phyloP scores from a whole-genome alignment of 2,888 invertebrate genomes.

The Rhagonycha fulva region DNA sequence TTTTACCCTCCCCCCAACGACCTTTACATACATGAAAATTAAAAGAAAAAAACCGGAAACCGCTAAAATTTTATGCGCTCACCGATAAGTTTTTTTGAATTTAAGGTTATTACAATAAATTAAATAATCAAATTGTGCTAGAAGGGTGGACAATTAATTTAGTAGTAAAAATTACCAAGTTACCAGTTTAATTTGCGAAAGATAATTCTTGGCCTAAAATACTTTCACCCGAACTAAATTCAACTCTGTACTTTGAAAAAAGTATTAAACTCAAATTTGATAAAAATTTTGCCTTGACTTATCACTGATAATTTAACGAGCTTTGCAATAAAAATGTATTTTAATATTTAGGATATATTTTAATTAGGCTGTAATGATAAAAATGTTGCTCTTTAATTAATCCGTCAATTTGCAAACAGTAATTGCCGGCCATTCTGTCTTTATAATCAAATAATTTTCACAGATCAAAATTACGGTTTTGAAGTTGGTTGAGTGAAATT shows the following conservation, averaged over 20 bases:
- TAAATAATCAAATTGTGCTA: background rate
- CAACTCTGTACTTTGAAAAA: background rate
- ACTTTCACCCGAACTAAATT: background rate
- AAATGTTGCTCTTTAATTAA: background rate
- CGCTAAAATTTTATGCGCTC: background rate
- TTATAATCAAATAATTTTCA: too few species aligned
- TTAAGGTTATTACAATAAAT: background rate
- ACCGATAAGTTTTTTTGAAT: too few species aligned
- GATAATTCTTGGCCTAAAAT: background rate
- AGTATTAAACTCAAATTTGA: background rate
- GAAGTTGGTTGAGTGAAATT: too few species aligned
- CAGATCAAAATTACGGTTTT: too few species aligned
- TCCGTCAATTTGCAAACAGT: background rate
- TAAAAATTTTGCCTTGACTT: background rate
- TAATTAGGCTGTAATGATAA: background rate
- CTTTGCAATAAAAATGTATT: background rate
- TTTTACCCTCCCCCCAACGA: background rate
- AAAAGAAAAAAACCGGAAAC: background rate
- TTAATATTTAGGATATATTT: background rate
- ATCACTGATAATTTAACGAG: background rate
- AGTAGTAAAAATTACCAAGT: background rate
- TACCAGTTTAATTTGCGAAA: background rate
- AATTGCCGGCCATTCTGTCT: too few species aligned
- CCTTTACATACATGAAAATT: too few species aligned
- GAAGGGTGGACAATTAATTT: background rate